phyloP scores from a whole-genome alignment of 2,797 vertebrate genomes.

The Muscicapa comitata region DNA sequence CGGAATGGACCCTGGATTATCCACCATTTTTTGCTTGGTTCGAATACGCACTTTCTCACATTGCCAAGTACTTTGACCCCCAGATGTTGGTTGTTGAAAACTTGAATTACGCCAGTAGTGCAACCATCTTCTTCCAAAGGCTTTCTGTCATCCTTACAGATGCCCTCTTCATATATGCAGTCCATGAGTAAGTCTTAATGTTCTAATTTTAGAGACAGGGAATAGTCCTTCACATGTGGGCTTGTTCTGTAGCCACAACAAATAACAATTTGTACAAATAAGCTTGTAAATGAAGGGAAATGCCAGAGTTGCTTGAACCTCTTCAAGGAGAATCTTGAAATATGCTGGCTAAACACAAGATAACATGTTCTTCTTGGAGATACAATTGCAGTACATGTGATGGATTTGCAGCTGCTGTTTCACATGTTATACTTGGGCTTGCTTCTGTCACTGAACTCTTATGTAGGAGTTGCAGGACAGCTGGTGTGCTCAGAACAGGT shows the following conservation, averaged over 20 bases:
- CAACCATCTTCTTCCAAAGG: conserved; percentile 88
- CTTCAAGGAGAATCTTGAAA: neutral
- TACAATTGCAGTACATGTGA: accelerated
- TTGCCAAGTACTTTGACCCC: conserved; percentile 83
- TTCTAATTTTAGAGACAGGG: neutral
- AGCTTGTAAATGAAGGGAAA: neutral
- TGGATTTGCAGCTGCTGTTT: neutral
- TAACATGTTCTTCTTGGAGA: neutral
- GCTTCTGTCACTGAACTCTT: neutral
- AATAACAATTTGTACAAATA: neutral
- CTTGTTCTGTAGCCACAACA: neutral
- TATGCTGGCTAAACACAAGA: neutral
- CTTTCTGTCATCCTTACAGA: conserved; percentile 89
- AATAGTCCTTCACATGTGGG: neutral
- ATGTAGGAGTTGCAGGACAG: neutral
- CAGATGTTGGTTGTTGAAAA: conserved; percentile 88
- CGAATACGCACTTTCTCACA: conserved; percentile 82
- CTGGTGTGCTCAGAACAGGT: neutral
- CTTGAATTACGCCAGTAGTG: conserved; percentile 80
- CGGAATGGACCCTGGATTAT: conserved; percentile 95
- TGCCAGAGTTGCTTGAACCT: neutral
- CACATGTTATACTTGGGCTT: accelerated
- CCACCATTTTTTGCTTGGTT: conserved; percentile 98
- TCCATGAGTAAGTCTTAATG: conserved; percentile 82
- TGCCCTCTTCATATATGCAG: conserved; percentile 83